Conservation (phyloP, 2,888 invertebrate species). For the Zhengitettix transpicula region DNA sequence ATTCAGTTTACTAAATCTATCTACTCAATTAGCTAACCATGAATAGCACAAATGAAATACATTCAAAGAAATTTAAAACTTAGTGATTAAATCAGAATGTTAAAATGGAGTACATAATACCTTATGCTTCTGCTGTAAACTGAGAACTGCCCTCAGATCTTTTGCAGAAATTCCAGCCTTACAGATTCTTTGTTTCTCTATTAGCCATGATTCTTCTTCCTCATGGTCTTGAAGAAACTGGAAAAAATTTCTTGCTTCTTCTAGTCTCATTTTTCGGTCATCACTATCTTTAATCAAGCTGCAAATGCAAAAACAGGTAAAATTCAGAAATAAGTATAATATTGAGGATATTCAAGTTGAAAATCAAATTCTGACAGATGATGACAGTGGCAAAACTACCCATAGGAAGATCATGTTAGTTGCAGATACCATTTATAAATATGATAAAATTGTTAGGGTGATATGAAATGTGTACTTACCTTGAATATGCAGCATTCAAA, state of each 20-base stretch:
- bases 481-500: constrained; percentile 61
- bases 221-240: constrained; percentile 94
- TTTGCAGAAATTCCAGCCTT: constrained; percentile 86
- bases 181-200: constrained; percentile 86
- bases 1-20: background rate
- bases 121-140: constrained; percentile 84
- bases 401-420: too few relatives aligned
- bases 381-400: too few relatives aligned
- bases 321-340: too few relatives aligned
- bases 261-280: constrained; percentile 64
- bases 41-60: background rate
- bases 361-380: too few relatives aligned
- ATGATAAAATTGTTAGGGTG: background rate
- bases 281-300: constrained; percentile 53
- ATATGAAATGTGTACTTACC: constrained; percentile 26
- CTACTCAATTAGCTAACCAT: too few relatives aligned
- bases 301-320: constrained; percentile 7
- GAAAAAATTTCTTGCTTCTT: constrained; percentile 84
- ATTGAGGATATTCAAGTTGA: too few relatives aligned
- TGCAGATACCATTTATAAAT: too few relatives aligned
- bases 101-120: constrained; percentile 20
- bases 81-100: too few relatives aligned
- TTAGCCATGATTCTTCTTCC: constrained; percentile 93
- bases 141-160: constrained; percentile 77
- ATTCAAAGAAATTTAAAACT: background rate